These are phyloP conservation scores for Lophotriccus pileatus DNA, from an alignment of 2,797 vertebrate genomes.

Conservation along the genomic window DNA sequence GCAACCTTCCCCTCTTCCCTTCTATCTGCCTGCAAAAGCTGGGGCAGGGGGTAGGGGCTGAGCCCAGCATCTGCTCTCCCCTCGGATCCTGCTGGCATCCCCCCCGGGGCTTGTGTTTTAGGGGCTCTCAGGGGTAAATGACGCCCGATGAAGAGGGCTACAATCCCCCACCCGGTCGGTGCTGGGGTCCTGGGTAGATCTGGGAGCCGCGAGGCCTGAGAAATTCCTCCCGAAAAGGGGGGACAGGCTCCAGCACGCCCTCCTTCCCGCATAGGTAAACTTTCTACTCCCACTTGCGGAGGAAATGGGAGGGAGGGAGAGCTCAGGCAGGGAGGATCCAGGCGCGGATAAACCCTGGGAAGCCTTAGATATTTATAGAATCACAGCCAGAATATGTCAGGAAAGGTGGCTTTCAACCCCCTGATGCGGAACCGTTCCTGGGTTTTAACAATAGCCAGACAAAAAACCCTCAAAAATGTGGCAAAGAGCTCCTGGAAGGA, in stretches of 20 bases:
- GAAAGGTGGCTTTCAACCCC: conserved; percentile 31
- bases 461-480: not conserved
- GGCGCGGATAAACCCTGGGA: conserved; percentile 43
- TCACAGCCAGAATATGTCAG: conserved; percentile 32
- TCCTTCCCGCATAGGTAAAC: conserved; percentile 44
- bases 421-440: not conserved
- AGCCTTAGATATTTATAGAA: conserved; percentile 62
- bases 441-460: not conserved
- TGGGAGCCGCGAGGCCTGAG: not conserved
- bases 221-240: not conserved
- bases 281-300: conserved; percentile 63
- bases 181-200: not conserved
- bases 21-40: not conserved
- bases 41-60: not conserved
- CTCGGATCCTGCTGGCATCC: not conserved
- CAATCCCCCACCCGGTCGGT: accelerated
- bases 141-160: not conserved
- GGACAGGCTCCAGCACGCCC: not conserved
- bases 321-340: conserved; percentile 24
- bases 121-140: not conserved
- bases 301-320: not conserved
- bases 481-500: not conserved
- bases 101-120: not conserved
- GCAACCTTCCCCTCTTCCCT: not conserved
- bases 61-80: not conserved